Conservation (phyloP, 2,888 invertebrate species). For the Hipparchia semele region DNA sequence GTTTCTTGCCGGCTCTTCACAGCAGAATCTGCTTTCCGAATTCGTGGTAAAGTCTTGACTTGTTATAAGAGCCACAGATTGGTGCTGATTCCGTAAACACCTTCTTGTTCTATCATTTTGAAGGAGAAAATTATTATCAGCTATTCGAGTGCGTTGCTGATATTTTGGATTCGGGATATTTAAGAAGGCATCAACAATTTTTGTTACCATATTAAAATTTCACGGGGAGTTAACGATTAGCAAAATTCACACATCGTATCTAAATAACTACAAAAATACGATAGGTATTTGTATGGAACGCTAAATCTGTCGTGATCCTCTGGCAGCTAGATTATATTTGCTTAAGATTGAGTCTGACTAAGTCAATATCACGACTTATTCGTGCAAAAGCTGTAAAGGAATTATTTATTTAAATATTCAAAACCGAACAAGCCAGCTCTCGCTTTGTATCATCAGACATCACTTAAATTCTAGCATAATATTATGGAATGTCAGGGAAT, state of each 20-base stretch:
- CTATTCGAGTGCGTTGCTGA: too few species aligned
- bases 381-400: slow-evolving; percentile 2
- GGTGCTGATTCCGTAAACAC: too few species aligned
- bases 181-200: too few species aligned
- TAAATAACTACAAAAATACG: slow-evolving; percentile 11
- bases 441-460: neutral
- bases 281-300: slow-evolving; percentile 2
- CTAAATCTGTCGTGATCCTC: slow-evolving; percentile 13
- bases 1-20: too few species aligned
- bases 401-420: slow-evolving; percentile 11
- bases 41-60: too few species aligned
- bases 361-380: slow-evolving; percentile 12
- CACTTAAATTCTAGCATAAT: neutral
- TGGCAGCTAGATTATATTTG: slow-evolving; percentile 13
- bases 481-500: too few species aligned
- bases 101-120: too few species aligned
- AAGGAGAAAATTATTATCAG: too few species aligned
- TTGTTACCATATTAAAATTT: neutral
- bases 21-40: too few species aligned
- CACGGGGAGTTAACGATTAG: neutral
- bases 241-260: slow-evolving; percentile 5
- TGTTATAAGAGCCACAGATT: too few species aligned
- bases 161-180: too few species aligned
- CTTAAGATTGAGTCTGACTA: slow-evolving; percentile 11
- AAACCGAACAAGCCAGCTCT: neutral